Percentiles rank a stretch among this genome's conserved stretches.
phyloP scores from a whole-genome alignment of 2,797 vertebrate genomes.

The Silurus aristotelis region DNA sequence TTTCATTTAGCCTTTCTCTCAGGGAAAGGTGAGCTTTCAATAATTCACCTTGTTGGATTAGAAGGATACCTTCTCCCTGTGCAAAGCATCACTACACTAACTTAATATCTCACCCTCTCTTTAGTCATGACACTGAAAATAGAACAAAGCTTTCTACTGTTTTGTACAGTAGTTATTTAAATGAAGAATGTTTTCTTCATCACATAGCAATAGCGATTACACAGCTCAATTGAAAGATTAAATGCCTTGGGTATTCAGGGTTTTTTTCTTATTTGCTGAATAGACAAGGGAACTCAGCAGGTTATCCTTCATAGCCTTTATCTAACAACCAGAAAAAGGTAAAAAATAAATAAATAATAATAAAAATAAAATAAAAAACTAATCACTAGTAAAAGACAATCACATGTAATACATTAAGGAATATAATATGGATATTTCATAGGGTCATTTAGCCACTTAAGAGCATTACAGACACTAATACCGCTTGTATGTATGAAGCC shows the following conservation, averaged over 20 bases:
- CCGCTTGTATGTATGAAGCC: background rate
- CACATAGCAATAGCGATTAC: background rate
- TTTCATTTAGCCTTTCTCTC: constrained; percentile 58
- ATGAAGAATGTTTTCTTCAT: background rate
- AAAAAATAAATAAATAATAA: no score
- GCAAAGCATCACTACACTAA: constrained; percentile 15
- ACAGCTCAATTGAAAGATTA: background rate
- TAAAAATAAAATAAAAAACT: background rate
- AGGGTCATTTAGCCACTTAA: background rate
- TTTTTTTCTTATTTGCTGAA: background rate
- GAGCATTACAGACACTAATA: background rate
- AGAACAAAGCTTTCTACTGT: background rate
- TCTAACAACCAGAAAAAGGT: background rate
- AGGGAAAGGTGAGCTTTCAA: constrained; percentile 58
- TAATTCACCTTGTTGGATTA: constrained; percentile 60
- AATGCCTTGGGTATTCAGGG: background rate
- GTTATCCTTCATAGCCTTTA: background rate
- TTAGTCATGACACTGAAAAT: constrained; percentile 12
- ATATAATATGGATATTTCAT: background rate
- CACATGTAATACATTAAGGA: background rate
- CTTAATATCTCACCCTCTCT: constrained; percentile 21
- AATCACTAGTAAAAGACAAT: background rate
- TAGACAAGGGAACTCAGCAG: background rate
- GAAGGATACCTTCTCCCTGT: constrained; percentile 38
- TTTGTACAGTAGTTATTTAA: background rate